These are phyloP conservation scores for Dicrurus megarhynchus DNA, from an alignment of 2,113 vertebrate genomes.

Conservation along the genomic window DNA sequence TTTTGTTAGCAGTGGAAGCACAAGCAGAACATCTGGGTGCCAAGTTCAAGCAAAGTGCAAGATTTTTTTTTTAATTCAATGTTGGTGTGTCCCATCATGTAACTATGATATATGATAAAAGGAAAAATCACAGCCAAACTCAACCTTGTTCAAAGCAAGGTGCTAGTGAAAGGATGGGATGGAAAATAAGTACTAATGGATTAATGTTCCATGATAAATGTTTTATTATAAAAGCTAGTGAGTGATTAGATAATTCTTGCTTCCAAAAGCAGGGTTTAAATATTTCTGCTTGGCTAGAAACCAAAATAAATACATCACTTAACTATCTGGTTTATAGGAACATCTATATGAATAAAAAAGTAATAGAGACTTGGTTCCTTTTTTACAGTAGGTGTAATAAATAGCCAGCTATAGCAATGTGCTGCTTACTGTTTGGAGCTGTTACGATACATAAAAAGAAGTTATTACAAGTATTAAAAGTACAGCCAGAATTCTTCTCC, in stretches of 20 bases:
- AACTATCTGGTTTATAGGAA: constrained; percentile 61
- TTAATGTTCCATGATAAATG: constrained; percentile 77
- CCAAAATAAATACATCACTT: constrained; percentile 77
- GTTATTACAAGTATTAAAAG: background rate
- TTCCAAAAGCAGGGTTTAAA: constrained; percentile 77
- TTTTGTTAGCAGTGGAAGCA: constrained; percentile 55
- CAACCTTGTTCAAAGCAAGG: constrained; percentile 74
- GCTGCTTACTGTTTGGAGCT: constrained; percentile 36
- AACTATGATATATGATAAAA: constrained; percentile 81
- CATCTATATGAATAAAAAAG: constrained; percentile 40
- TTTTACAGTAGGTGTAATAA: constrained; percentile 30
- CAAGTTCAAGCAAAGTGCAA: constrained; percentile 83
- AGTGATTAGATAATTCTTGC: constrained; percentile 82
- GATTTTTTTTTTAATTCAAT: constrained; percentile 53
- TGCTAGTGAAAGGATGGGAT: constrained; percentile 73
- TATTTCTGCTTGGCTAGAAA: constrained; percentile 70
- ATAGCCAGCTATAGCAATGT: background rate
- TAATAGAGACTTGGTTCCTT: background rate
- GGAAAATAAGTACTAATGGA: constrained; percentile 78
- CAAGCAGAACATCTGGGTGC: constrained; percentile 64
- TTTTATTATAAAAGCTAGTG: constrained; percentile 75
- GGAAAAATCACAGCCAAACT: constrained; percentile 70
- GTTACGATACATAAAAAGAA: background rate
- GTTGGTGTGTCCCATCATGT: constrained; percentile 69
- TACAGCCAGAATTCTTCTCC: background rate